Percentiles rank a stretch among this genome's conserved stretches.
These are phyloP conservation scores for Galagoides demidoff DNA, from an alignment of 2,797 vertebrate species.

Conservation along the genomic window DNA sequence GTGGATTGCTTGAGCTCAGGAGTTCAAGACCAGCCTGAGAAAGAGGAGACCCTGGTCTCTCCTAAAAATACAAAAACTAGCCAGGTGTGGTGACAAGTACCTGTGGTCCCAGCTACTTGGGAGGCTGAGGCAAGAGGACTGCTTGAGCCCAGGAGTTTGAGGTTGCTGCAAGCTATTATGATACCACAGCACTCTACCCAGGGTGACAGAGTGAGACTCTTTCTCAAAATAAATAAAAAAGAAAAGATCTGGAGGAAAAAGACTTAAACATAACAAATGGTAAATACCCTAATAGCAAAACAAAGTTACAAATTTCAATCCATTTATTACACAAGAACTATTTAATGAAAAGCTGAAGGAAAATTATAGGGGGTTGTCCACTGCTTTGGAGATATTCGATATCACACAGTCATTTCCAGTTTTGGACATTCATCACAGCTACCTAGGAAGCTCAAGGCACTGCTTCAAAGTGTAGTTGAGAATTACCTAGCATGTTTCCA, in stretches of 20 bases:
- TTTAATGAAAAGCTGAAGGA: neutral
- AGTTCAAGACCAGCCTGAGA: no score
- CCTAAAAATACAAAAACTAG: no score
- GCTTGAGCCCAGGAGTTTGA: no score
- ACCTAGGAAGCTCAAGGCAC: neutral
- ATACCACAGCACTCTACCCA: no score
- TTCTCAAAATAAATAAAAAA: no score
- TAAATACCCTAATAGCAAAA: conserved; percentile 45
- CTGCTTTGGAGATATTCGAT: neutral
- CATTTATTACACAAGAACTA: neutral
- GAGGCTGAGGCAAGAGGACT: no score
- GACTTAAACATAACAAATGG: conserved; percentile 7
- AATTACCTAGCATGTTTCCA: neutral
- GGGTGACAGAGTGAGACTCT: no score
- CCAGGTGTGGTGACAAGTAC: no score
- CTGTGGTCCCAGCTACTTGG: no score
- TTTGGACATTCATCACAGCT: neutral
- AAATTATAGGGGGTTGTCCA: neutral
- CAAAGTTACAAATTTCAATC: neutral
- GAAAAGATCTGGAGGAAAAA: conserved; percentile 33
- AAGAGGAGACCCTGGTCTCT: no score
- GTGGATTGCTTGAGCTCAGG: no score
- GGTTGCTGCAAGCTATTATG: no score
- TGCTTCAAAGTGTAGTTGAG: neutral
- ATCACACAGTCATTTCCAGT: neutral